Percentiles rank a stretch among this genome's conserved stretches.
phyloP scores from a whole-genome alignment of 2,113 vertebrate species.

The Oceanodroma tethys region DNA sequence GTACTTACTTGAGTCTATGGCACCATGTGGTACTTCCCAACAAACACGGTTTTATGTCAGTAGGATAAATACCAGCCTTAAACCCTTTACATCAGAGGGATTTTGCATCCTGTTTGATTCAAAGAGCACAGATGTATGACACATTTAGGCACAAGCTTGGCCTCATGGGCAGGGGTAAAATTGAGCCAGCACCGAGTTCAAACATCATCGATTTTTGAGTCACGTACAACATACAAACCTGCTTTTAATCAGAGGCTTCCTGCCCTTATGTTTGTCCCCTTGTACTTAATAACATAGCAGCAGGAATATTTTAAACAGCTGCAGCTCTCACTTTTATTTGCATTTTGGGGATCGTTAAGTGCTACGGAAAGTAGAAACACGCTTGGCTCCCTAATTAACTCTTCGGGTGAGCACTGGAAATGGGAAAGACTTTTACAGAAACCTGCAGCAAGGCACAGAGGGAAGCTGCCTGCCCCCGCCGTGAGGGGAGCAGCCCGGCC shows the following conservation, averaged over 20 bases:
- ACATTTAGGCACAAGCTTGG: neutral
- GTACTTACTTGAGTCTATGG: neutral
- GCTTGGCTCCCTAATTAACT: neutral
- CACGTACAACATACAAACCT: neutral
- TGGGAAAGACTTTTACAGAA: neutral
- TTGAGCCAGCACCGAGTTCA: neutral
- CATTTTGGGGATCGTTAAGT: neutral
- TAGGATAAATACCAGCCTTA: neutral
- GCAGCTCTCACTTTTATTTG: neutral
- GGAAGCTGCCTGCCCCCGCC: neutral
- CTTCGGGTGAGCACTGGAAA: neutral
- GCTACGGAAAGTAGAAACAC: neutral
- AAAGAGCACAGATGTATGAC: neutral
- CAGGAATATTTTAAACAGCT: neutral
- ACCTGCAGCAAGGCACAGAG: neutral
- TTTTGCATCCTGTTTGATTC: neutral
- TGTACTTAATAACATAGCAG: neutral
- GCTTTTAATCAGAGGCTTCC: neutral
- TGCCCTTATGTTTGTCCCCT: neutral
- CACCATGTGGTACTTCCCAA: neutral
- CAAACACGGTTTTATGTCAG: neutral
- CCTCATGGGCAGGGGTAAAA: neutral
- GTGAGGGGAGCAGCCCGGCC: neutral
- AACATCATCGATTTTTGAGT: neutral
- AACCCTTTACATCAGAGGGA: neutral